Percentiles rank a stretch among this genome's conserved stretches.
phyloP scores from a whole-genome alignment of 2,888 invertebrate species.

The Mesorhabditis spiculigera region DNA sequence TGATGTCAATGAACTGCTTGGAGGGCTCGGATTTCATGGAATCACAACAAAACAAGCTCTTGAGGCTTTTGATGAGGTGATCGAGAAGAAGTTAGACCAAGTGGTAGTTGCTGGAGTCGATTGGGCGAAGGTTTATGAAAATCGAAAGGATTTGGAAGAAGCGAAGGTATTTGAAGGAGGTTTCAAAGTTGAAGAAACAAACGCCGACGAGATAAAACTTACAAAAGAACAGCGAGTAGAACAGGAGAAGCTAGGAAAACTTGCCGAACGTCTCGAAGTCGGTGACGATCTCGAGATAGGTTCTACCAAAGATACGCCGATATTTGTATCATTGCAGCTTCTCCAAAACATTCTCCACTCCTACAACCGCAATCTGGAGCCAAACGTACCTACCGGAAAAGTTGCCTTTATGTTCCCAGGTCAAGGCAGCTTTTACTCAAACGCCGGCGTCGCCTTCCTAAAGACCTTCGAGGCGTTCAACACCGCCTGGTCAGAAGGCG shows the following conservation, averaged over 20 bases:
- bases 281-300: no score
- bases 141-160: conserved; percentile 32
- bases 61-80: conserved; percentile 31
- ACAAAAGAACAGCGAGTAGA: no score
- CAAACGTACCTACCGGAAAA: conserved; percentile 14
- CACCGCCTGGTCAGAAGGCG: neutral
- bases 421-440: conserved; percentile 41
- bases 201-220: no score
- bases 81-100: conserved; percentile 29
- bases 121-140: conserved; percentile 38
- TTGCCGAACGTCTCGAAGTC: no score
- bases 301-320: no score
- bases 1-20: conserved; percentile 28
- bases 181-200: no score
- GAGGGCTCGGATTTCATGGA: conserved; percentile 43
- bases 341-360: neutral
- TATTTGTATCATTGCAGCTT: no score
- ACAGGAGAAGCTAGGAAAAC: no score
- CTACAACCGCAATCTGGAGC: neutral
- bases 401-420: conserved; percentile 37
- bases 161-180: conserved; percentile 14
- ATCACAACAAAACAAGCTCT: conserved; percentile 42
- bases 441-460: neutral
- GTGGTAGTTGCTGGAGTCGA: conserved; percentile 44
- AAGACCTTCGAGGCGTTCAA: neutral